Percentiles rank a stretch among this genome's conserved stretches.
Conservation (phyloP, 2,888 invertebrate species). For the Ectemnius cavifrons region DNA sequence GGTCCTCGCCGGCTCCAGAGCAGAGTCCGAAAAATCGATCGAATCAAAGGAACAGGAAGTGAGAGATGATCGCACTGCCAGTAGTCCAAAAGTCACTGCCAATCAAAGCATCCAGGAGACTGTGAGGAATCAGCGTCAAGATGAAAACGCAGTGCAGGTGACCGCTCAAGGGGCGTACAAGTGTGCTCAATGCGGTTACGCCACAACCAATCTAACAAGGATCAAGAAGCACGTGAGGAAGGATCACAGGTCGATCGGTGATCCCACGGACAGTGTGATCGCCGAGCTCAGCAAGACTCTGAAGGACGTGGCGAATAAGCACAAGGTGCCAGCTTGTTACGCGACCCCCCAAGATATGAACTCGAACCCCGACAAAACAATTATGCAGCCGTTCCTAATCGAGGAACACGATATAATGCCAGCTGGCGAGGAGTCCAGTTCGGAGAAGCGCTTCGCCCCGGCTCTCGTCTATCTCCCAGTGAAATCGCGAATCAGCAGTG, state of each 20-base stretch:
- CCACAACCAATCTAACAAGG: conserved; percentile 73
- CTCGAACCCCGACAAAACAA: conserved; percentile 81
- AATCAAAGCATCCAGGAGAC: conserved; percentile 72
- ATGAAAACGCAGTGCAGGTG: conserved; percentile 79
- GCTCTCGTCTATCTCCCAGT: conserved; percentile 97
- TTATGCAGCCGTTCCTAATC: conserved; percentile 96
- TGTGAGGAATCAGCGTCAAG: conserved; percentile 67
- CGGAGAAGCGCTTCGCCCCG: conserved; percentile 86
- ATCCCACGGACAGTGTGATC: conserved; percentile 75
- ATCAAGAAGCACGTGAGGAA: conserved; percentile 79
- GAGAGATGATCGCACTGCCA: conserved; percentile 73
- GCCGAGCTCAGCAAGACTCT: conserved; percentile 79
- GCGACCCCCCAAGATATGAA: conserved; percentile 81
- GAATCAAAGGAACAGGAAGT: conserved; percentile 68
- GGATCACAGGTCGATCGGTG: conserved; percentile 76
- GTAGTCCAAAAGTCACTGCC: conserved; percentile 66
- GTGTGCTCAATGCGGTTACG: conserved; percentile 74
- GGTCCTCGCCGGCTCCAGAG: conserved; percentile 47
- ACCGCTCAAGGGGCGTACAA: conserved; percentile 75
- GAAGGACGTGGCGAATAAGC: conserved; percentile 80
- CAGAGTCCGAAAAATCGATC: conserved; percentile 59
- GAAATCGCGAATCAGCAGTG: conserved; percentile 90
- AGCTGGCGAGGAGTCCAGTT: conserved; percentile 64
- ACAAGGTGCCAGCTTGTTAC: conserved; percentile 82
- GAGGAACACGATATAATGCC: conserved; percentile 82